These are phyloP conservation scores for Prionailurus viverrinus DNA, from an alignment of 2,113 vertebrate species.

Conservation along the genomic window DNA sequence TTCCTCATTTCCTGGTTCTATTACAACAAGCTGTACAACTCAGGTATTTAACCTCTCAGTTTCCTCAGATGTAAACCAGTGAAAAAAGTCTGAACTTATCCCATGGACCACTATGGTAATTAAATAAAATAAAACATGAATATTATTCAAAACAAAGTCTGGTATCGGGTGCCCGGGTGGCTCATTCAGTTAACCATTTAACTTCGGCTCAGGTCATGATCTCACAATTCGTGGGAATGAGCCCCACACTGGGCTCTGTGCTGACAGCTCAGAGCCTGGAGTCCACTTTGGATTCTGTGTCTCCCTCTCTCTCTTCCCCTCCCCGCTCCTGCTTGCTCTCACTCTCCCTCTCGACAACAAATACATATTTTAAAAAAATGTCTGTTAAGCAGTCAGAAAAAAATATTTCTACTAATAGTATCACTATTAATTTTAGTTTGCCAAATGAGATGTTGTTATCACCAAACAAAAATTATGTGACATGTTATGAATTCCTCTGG, in stretches of 20 bases:
- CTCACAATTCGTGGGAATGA: too few species aligned
- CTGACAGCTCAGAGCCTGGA: too few species aligned
- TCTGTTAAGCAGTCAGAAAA: not conserved
- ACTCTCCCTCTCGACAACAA: too few species aligned
- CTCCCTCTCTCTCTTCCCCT: too few species aligned
- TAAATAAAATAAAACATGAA: not conserved
- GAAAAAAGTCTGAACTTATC: not conserved
- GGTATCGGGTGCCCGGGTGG: too few species aligned
- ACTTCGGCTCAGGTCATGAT: too few species aligned
- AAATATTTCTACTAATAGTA: not conserved
- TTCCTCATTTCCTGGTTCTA: not conserved
- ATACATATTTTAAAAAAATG: not conserved
- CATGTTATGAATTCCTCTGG: not conserved
- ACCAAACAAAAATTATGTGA: not conserved
- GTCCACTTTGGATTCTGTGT: too few species aligned
- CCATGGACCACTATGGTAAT: not conserved
- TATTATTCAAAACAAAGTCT: not conserved
- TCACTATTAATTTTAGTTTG: constrained; percentile 10
- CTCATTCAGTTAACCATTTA: too few species aligned
- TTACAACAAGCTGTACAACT: not conserved
- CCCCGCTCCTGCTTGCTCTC: too few species aligned
- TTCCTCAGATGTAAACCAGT: not conserved
- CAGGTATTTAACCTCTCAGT: not conserved
- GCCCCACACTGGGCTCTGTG: too few species aligned
- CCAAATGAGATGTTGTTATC: not conserved